These are phyloP conservation scores for Lichenostomus cassidix DNA, from an alignment of 2,113 vertebrate species.

Conservation along the genomic window DNA sequence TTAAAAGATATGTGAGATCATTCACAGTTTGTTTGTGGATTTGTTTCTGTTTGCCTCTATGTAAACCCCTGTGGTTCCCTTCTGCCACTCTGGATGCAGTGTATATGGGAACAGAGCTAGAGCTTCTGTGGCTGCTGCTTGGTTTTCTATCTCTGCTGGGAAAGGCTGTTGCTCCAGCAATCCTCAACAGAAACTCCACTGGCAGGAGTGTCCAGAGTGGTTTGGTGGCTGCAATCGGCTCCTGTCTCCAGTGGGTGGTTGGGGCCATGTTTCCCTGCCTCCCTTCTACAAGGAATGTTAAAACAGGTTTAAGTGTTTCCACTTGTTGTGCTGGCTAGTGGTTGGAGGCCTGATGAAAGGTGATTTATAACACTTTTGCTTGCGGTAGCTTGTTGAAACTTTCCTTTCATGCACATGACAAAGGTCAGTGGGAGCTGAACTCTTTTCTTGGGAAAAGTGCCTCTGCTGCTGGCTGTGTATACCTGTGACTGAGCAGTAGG, in stretches of 20 bases:
- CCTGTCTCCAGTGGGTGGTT: rapidly evolving
- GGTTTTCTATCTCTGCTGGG: neutral
- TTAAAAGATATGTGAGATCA: neutral
- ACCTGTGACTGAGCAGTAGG: neutral
- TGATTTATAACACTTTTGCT: conserved; percentile 8
- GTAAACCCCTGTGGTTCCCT: neutral
- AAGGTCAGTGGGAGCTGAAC: conserved; percentile 5
- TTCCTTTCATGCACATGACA: neutral
- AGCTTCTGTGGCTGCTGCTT: neutral
- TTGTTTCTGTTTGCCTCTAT: neutral
- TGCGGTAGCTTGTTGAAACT: neutral
- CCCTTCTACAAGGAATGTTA: neutral
- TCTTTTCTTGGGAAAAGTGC: neutral
- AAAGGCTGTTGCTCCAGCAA: neutral
- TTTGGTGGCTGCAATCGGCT: neutral
- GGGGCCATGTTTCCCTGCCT: neutral
- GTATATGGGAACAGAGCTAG: rapidly evolving
- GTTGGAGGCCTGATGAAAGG: conserved; percentile 28
- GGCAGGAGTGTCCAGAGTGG: neutral
- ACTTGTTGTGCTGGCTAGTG: neutral
- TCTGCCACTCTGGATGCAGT: neutral
- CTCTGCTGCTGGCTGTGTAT: neutral
- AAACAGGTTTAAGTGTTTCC: conserved; percentile 38
- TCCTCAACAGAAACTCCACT: neutral
- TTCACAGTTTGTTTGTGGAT: neutral